Conservation (phyloP, 2,797 vertebrate genomes). For the Hirundo rustica region DNA sequence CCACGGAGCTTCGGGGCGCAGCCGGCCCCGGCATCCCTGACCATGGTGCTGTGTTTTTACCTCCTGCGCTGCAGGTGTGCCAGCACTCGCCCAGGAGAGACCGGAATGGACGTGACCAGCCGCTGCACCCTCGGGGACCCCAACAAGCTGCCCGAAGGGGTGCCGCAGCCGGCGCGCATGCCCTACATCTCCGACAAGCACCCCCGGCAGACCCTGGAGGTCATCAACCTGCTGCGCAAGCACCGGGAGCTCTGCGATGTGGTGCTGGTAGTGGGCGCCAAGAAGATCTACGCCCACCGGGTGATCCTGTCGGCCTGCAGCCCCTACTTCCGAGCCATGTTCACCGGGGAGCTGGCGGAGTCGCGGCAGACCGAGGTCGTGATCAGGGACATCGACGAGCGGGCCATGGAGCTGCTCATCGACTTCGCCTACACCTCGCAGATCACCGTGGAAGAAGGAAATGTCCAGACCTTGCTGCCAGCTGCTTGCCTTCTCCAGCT, state of each 20-base stretch:
- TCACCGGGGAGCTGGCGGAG: slow-evolving; percentile 96
- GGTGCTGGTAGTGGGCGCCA: slow-evolving; percentile 94
- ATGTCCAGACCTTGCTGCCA: slow-evolving; percentile 96
- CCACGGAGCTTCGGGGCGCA: fast-evolving
- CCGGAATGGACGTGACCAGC: slow-evolving; percentile 99
- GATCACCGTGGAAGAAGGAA: slow-evolving; percentile 98
- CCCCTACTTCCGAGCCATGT: slow-evolving; percentile 99
- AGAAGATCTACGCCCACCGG: slow-evolving; percentile 97
- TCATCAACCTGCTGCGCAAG: slow-evolving; percentile 96
- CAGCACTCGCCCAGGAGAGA: slow-evolving; percentile 91
- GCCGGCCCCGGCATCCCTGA: not conserved
- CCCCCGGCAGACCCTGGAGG: slow-evolving; percentile 95
- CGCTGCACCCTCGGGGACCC: slow-evolving; percentile 98
- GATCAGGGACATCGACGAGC: slow-evolving; percentile 96
- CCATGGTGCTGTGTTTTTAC: not conserved
- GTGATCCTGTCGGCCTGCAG: slow-evolving; percentile 98
- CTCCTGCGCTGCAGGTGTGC: slow-evolving; percentile 81
- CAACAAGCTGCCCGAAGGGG: slow-evolving; percentile 98
- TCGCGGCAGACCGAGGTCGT: slow-evolving; percentile 97
- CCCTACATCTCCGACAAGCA: slow-evolving; percentile 99
- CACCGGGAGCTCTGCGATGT: slow-evolving; percentile 97
- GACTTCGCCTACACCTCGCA: slow-evolving; percentile 99
- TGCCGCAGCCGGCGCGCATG: slow-evolving; percentile 99
- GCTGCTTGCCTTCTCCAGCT: slow-evolving; percentile 97
- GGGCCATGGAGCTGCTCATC: slow-evolving; percentile 98